Evolutionary conservation across 1,140 invertebrate genomes (phyloP).

Genomic region (Camponotus pennsylvanicus): DNA sequence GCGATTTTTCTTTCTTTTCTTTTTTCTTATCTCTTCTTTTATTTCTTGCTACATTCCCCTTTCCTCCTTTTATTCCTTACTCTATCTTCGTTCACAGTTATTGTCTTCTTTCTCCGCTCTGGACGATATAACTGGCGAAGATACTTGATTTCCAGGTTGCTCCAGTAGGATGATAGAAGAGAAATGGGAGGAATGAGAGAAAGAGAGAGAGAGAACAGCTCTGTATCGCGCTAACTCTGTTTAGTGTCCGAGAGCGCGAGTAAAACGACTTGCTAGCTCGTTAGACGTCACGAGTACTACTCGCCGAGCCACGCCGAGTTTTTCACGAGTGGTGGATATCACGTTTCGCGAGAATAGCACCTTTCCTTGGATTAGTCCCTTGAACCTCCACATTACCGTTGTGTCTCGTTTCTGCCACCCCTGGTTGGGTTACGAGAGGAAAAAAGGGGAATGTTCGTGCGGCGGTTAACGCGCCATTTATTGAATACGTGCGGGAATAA

Average conservation of each 20-base stretch:
- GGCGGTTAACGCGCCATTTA: slow-evolving; percentile 55
- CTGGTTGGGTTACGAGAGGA: neutral
- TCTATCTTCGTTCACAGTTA: slow-evolving; percentile 41
- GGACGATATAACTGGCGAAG: slow-evolving; percentile 47
- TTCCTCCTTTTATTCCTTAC: neutral
- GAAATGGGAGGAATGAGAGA: neutral
- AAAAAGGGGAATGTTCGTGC: slow-evolving; percentile 40
- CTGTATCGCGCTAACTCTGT: slow-evolving; percentile 57
- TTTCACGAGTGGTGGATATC: slow-evolving; percentile 54
- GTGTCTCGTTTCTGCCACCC: neutral
- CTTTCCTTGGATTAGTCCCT: slow-evolving; percentile 60
- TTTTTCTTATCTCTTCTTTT: slow-evolving; percentile 7
- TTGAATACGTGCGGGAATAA: slow-evolving; percentile 55
- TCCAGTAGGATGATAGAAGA: neutral
- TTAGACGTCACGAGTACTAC: slow-evolving; percentile 54
- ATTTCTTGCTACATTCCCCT: slow-evolving; percentile 28
- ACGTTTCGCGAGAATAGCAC: slow-evolving; percentile 56
- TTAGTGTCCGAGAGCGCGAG: slow-evolving; percentile 71
- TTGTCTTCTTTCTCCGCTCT: slow-evolving; percentile 66
- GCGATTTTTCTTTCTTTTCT: slow-evolving; percentile 10
- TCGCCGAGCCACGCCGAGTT: neutral
- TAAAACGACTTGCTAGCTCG: slow-evolving; percentile 76
- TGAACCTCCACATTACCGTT: neutral
- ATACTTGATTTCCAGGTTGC: slow-evolving; percentile 25
- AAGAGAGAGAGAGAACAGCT: slow-evolving; percentile 20